Conservation (phyloP, 2,888 invertebrate genomes). For the Itoplectis maculator region DNA sequence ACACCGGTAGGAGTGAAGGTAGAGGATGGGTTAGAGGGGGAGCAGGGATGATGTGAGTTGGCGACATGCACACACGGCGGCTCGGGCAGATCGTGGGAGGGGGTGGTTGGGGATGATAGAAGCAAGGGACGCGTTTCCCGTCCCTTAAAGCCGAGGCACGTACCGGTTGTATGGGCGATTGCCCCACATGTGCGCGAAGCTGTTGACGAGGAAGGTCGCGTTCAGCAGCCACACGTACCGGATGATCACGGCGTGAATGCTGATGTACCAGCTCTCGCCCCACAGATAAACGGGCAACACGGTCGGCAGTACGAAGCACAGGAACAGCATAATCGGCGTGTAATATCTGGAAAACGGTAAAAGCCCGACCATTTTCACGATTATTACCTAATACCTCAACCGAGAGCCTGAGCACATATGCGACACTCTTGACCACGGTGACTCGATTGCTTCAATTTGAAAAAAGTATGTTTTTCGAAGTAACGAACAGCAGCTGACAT, state of each 20-base stretch:
- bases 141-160: conserved; percentile 62
- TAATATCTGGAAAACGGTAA: conserved; percentile 84
- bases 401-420: too few relatives aligned
- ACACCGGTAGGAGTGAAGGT: not conserved
- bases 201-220: conserved; percentile 88
- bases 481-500: too few relatives aligned
- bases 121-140: conserved; percentile 25
- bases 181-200: conserved; percentile 87
- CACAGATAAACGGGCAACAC: conserved; percentile 86
- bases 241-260: conserved; percentile 80
- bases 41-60: conserved; percentile 25
- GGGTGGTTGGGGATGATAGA: not conserved
- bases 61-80: conserved; percentile 32
- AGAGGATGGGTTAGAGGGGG: too few relatives aligned
- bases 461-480: too few relatives aligned
- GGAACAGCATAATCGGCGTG: conserved; percentile 85
- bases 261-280: conserved; percentile 85
- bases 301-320: conserved; percentile 87
- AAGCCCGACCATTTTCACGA: conserved; percentile 9
- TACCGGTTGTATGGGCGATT: conserved; percentile 84
- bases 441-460: too few relatives aligned
- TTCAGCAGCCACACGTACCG: conserved; percentile 87
- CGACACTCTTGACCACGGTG: too few relatives aligned
- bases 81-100: not conserved
- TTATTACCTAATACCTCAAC: conserved; percentile 1